Evolutionary conservation across 2,113 vertebrate species (phyloP).

Genomic region (Cettia cetti): DNA sequence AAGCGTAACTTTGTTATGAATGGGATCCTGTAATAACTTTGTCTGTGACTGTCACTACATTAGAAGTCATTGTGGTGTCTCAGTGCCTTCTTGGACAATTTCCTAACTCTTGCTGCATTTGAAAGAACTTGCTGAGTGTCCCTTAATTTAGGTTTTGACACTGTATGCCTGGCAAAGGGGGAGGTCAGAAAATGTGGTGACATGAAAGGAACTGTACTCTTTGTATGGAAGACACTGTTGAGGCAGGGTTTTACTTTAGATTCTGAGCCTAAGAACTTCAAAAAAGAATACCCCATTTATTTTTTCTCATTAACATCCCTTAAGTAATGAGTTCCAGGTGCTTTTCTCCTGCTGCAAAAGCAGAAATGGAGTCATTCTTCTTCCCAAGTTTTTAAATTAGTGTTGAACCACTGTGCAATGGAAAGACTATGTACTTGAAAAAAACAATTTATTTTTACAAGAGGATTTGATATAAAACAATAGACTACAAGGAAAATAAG

Average conservation of each 20-base stretch:
- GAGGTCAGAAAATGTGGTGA: not conserved
- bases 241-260: not conserved
- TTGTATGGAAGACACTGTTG: not conserved
- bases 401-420: not conserved
- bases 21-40: not conserved
- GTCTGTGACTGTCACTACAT: not conserved
- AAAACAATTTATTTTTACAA: slow-evolving; percentile 24
- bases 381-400: not conserved
- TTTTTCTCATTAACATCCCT: not conserved
- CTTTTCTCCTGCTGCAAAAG: not conserved
- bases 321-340: not conserved
- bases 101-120: not conserved
- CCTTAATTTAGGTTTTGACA: not conserved
- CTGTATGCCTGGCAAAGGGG: not conserved
- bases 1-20: not conserved
- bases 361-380: not conserved
- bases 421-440: not conserved
- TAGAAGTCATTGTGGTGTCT: not conserved
- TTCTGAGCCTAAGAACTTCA: not conserved
- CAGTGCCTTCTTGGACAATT: not conserved
- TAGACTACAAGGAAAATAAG: not conserved
- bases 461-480: not conserved
- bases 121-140: not conserved
- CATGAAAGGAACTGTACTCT: not conserved
- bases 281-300: not conserved